Base-by-base conservation (phyloP, 2,113 vertebrate species). In the Coptodon bakossiorum region DNA sequence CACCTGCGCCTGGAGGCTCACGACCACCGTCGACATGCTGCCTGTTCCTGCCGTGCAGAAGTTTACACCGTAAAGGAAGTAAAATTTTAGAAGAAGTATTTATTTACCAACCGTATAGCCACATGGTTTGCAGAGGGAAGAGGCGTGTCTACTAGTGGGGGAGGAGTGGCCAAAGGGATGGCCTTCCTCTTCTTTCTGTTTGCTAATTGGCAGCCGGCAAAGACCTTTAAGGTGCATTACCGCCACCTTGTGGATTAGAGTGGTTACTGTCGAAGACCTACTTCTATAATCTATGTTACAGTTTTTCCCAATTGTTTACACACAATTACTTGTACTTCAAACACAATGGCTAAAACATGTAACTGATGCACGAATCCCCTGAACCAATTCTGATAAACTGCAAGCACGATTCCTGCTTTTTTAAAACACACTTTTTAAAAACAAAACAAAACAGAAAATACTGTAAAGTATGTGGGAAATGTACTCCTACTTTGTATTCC, bases 1-100 rank as follows among this genome's bases (percentile, higher is more conserved):
- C 86, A 97, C 95, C 84, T 97, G 95, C 4, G 92, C 87, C 63
- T 95, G 94, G 6, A 97, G 93, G 83, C 68, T 86, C 80, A 59
- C 81, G 5, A 61, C 86, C 17, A 88, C 85, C 22, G 79, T 80
- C 1, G 95, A 94, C 96, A 96, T 96, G 10, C 3, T 88, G 10
- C 36, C 82, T 4, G 5, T n/a, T 52, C 2, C 3, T 9, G 9
- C 10, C 3, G 3, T 4, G 9, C 29, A 6, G 14, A 52, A 79
- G 54, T 45, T 9, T 1, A 6, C 10, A 29, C 5, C 5, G 12
- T 14, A 76, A 13, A 4, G 13, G 16, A n/a, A n/a, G 19, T 29
- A 5, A 3, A 71, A n/a, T 36, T 19, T 22, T 36, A 71, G 56
- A 24, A 6, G 6, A 45, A 4, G 5, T 10, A 5, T 82, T 81